These are phyloP conservation scores for Muntiacus muntjak DNA, from an alignment of 2,113 vertebrate genomes.

Conservation along the genomic window DNA sequence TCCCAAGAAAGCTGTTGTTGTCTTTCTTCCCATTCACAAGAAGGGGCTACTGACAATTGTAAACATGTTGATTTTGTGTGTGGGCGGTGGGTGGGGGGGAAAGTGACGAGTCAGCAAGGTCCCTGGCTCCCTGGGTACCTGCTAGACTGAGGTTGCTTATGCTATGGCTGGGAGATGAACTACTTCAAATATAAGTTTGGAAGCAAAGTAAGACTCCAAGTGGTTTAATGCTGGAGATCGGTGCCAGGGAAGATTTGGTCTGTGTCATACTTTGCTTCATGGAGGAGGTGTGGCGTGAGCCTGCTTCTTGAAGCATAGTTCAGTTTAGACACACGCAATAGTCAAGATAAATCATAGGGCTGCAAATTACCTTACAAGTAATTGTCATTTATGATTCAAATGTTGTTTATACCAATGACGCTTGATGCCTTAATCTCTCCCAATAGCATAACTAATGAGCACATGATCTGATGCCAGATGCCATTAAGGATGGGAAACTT, in stretches of 20 bases:
- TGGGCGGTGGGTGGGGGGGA: neutral
- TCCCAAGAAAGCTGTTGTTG: neutral
- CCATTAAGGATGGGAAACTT: neutral
- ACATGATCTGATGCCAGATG: neutral
- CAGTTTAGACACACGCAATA: neutral
- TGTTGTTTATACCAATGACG: neutral
- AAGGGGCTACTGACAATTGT: neutral
- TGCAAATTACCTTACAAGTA: neutral
- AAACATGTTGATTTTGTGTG: neutral
- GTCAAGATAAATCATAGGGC: neutral
- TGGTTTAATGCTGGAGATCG: neutral
- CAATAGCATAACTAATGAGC: too few species aligned
- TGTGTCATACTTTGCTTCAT: neutral
- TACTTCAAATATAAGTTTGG: constrained; percentile 3
- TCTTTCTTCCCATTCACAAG: neutral
- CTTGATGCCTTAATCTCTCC: neutral
- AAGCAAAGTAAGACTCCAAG: neutral
- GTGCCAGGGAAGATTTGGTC: neutral
- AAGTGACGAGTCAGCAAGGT: neutral
- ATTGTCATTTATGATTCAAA: neutral
- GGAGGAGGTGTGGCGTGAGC: neutral
- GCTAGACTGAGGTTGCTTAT: neutral
- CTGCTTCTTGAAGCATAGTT: neutral
- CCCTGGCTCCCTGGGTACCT: neutral
- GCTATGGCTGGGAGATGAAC: neutral